Conservation (phyloP, 37 sponge, comb jelly and placozoan species). For the Ianthella basta region DNA sequence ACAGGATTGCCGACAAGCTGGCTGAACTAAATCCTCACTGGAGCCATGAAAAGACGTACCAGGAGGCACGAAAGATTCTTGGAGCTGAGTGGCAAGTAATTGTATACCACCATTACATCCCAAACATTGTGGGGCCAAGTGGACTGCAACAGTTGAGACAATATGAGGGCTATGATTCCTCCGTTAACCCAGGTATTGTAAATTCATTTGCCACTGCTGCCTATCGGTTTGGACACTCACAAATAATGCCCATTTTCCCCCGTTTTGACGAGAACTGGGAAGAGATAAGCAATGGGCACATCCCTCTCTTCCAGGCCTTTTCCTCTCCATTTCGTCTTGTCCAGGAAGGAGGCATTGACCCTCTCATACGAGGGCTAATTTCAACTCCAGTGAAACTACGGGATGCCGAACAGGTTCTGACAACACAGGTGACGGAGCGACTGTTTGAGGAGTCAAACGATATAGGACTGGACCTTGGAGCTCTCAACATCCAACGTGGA, state of each 20-base stretch:
- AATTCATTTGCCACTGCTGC: constrained; percentile 88
- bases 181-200: constrained; percentile 54
- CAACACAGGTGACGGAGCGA: constrained; percentile 69
- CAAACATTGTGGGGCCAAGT: constrained; percentile 67
- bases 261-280: constrained; percentile 64
- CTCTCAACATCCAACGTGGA: constrained; percentile 91
- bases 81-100: constrained; percentile 86
- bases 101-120: constrained; percentile 76
- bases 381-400: constrained; percentile 60
- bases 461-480: constrained; percentile 71
- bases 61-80: constrained; percentile 83
- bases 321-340: constrained; percentile 74
- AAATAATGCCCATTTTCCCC: constrained; percentile 67
- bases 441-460: constrained; percentile 68
- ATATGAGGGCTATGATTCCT: constrained; percentile 69
- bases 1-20: constrained; percentile 64
- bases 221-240: constrained; percentile 87
- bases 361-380: constrained; percentile 77
- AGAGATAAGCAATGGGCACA: constrained; percentile 33
- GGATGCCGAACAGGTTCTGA: constrained; percentile 47
- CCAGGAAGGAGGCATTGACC: constrained; percentile 85
- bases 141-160: constrained; percentile 33
- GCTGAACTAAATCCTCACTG: constrained; percentile 71
- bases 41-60: constrained; percentile 80
- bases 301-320: constrained; percentile 78